Base-by-base conservation (phyloP, 1,140 invertebrate species). In the Hesperophylax magnus region DNA sequence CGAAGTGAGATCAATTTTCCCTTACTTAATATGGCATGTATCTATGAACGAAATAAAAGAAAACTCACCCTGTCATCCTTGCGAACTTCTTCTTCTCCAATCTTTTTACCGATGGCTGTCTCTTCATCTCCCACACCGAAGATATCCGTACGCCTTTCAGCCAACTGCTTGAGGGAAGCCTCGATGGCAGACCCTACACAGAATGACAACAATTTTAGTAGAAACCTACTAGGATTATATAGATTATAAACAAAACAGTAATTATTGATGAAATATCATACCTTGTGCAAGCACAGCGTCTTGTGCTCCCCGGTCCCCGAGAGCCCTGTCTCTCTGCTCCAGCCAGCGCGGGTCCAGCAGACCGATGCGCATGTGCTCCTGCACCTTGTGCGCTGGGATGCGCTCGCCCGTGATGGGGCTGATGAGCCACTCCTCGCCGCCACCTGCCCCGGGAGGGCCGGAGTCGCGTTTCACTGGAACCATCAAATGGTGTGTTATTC, bases 111-210 rank as follows among this genome's bases (percentile, higher is more conserved):
- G 88, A 99, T 99, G 2, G 97, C 96, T 0, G 98, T 99, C 92
- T 99, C 98, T 88, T 99, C 98, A 86, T 97, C 97, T 81, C 98
- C 98, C 78, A 97, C 95, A 92, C 99, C 99, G 88, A 99, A 99
- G 89, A 99, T 99, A 93, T 99, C 99, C 3, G 98, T 99, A 95
- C 99, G 97, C 84, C 98, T 93, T 86, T 99, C 98, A 0, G 98
- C 98, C 82, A 99, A 91, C 86, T 98, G 94, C 87, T 98, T 99
- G 85, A 99, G 93, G 87, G 96, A 98, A 14, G 95, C 97, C 84
- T 98, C 97, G 85, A 99, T 99, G 20, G 97, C 96, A 24, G 96
- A 94, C 22, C 96, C 97, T 77, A 53, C 1, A 78, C 11, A 56
- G 1, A 67, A 67, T 14, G 18, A 15, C 1, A 61, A 61, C 24